These are phyloP conservation scores for Tinamus major DNA, from an alignment of 2,797 vertebrate genomes.

Conservation along the genomic window DNA sequence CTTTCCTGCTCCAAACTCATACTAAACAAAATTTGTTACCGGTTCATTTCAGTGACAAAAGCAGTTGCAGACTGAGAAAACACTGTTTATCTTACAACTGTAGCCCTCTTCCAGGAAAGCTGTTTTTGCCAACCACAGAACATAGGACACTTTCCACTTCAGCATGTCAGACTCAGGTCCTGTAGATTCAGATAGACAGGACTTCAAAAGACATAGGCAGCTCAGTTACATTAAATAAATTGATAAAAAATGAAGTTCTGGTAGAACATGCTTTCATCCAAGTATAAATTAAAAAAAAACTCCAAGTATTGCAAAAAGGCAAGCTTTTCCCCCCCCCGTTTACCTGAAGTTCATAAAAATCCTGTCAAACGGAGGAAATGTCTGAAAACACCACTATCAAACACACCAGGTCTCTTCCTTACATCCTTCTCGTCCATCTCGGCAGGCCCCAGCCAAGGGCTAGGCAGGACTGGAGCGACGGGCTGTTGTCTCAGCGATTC, in stretches of 20 bases:
- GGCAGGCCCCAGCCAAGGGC: background rate
- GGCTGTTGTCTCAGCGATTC: background rate
- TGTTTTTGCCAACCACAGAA: background rate
- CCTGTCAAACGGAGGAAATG: background rate
- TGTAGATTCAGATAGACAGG: background rate
- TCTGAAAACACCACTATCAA: background rate
- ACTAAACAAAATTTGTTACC: background rate
- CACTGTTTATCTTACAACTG: conserved; percentile 48
- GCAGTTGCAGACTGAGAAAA: background rate
- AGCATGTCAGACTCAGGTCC: background rate
- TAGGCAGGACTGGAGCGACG: background rate
- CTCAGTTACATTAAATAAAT: background rate
- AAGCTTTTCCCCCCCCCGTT: accelerated
- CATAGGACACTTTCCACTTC: background rate
- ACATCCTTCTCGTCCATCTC: background rate
- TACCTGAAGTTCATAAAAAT: background rate
- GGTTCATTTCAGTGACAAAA: background rate
- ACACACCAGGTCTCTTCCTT: background rate
- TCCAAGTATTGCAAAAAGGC: background rate
- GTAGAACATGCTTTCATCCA: background rate
- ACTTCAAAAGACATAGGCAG: background rate
- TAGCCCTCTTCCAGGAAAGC: background rate
- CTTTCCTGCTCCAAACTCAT: background rate
- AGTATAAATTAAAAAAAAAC: background rate
- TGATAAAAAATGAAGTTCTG: background rate